Percentiles rank a stretch among this genome's conserved stretches.
These are phyloP conservation scores for Eueides isabella DNA, from an alignment of 1,140 invertebrate species.

Conservation along the genomic window DNA sequence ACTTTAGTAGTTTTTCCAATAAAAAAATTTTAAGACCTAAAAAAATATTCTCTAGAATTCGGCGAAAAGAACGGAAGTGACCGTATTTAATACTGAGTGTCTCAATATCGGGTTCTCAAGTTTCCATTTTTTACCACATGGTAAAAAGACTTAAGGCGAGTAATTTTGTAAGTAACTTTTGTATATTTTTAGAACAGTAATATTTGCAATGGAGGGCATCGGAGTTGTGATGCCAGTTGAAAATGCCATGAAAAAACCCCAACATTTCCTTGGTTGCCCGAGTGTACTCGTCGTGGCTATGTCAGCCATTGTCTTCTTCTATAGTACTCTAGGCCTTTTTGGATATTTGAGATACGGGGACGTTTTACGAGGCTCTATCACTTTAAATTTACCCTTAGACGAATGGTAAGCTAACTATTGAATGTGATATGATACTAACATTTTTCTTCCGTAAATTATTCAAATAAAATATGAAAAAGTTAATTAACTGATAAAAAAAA, in stretches of 20 bases:
- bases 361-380: slow-evolving; percentile 85
- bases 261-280: slow-evolving; percentile 90
- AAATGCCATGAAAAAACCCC: slow-evolving; percentile 92
- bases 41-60: no score
- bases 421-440: neutral
- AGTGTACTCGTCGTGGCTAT: slow-evolving; percentile 93
- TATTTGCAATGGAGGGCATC: slow-evolving; percentile 81
- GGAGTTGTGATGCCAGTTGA: slow-evolving; percentile 95
- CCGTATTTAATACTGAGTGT: no score
- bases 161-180: no score
- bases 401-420: slow-evolving; percentile 81
- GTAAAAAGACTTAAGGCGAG: no score
- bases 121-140: no score
- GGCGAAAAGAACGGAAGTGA: no score
- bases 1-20: no score
- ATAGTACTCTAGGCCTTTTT: slow-evolving; percentile 90
- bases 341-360: slow-evolving; percentile 92
- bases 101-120: no score
- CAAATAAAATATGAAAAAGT: neutral
- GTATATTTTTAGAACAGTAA: neutral
- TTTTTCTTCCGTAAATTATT: neutral
- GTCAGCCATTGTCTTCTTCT: slow-evolving; percentile 88
- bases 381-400: slow-evolving; percentile 86
- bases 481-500: no score
- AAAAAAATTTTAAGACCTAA: no score